Evolutionary conservation across 2,797 vertebrate genomes (phyloP).

Genomic region (Leptoclinus maculatus): DNA sequence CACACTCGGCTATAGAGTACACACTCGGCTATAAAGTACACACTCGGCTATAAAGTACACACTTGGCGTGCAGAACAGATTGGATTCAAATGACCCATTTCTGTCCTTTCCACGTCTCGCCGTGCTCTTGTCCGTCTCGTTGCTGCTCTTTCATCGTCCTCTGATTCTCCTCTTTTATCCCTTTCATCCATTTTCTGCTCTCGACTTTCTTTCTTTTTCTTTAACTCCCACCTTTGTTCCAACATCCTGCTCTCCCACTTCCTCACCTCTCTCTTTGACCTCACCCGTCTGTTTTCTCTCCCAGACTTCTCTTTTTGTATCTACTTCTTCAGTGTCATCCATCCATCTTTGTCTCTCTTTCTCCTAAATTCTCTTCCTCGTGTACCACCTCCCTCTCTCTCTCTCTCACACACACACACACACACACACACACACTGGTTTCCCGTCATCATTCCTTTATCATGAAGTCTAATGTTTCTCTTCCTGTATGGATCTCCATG

Average conservation of each 20-base stretch:
- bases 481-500: conserved; percentile 7
- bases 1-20: too few species aligned
- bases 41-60: too few species aligned
- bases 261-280: conserved; percentile 41
- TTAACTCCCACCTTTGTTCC: conserved; percentile 16
- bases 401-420: not conserved
- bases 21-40: too few species aligned
- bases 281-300: conserved; percentile 52
- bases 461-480: not conserved
- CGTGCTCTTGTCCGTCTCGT: conserved; percentile 12
- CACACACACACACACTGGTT: conserved; percentile 3
- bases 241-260: conserved; percentile 17
- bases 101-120: conserved; percentile 22
- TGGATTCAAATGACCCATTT: conserved; percentile 42
- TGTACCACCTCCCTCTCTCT: conserved; percentile 42
- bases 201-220: conserved; percentile 18
- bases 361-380: not conserved
- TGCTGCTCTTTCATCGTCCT: conserved; percentile 27
- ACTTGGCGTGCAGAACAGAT: conserved; percentile 2
- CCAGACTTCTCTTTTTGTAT: conserved; percentile 19
- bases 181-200: conserved; percentile 24
- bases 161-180: conserved; percentile 32
- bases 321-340: conserved; percentile 3
- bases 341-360: conserved; percentile 9
- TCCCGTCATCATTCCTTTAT: not conserved